Percentiles rank a stretch among this genome's conserved stretches.
Evolutionary conservation across 1,140 invertebrate species (phyloP).

Genomic region (Mizuhopecten yessoensis): DNA sequence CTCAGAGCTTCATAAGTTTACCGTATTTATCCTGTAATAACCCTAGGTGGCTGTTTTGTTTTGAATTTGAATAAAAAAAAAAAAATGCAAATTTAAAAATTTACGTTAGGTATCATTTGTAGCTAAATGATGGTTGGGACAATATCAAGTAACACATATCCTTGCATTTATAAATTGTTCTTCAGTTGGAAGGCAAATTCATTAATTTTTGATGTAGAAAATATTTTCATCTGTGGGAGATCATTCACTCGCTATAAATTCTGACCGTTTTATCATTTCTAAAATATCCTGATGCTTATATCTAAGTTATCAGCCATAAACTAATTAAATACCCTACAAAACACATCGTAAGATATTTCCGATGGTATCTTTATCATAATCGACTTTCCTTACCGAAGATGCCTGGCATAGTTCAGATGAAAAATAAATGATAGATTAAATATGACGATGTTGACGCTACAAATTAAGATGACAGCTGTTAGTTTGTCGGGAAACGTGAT

Average conservation of each 20-base stretch:
- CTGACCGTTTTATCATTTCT: neutral
- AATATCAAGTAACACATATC: too few relatives aligned
- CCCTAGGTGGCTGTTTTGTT: too few relatives aligned
- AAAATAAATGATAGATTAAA: neutral
- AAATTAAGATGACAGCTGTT: conserved; percentile 6
- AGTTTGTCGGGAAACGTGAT: neutral
- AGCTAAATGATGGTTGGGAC: too few relatives aligned
- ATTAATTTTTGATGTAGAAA: neutral
- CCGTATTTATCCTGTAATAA: too few relatives aligned
- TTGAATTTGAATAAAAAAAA: too few relatives aligned
- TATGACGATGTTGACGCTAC: conserved; percentile 19
- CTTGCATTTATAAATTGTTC: neutral
- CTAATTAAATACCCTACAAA: neutral
- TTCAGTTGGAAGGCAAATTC: neutral
- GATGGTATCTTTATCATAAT: neutral
- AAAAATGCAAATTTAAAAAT: too few relatives aligned
- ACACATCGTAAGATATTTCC: neutral
- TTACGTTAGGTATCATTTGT: too few relatives aligned
- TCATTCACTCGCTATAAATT: neutral
- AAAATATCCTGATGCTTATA: neutral
- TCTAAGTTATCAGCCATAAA: neutral
- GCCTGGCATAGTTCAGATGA: conserved; percentile 14
- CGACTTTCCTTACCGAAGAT: neutral
- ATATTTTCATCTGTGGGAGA: neutral
- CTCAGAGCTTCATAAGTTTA: too few relatives aligned